Evolutionary conservation across 2,113 vertebrate species (phyloP).

Genomic region (Etheostoma spectabile): DNA sequence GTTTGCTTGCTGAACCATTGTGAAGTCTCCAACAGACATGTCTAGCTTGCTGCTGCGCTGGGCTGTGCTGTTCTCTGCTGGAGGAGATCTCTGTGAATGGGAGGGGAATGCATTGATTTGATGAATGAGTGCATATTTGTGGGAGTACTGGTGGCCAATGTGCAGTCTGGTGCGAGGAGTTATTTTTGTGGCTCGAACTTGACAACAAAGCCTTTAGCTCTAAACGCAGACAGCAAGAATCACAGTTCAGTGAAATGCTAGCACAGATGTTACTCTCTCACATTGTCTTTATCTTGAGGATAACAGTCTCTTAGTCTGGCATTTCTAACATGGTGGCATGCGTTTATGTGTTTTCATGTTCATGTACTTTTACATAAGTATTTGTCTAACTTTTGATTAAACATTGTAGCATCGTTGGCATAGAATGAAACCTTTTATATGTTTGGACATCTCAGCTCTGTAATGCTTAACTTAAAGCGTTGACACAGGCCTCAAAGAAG

Average conservation of each 20-base stretch:
- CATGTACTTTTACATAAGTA: no score
- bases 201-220: constrained; percentile 79
- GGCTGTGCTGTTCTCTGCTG: constrained; percentile 77
- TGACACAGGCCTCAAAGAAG: neutral
- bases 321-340: constrained; percentile 12
- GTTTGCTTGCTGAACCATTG: constrained; percentile 84
- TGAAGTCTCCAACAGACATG: constrained; percentile 82
- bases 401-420: constrained; percentile 33
- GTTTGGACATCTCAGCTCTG: neutral
- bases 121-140: constrained; percentile 86
- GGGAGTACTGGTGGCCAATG: constrained; percentile 82
- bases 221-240: constrained; percentile 61
- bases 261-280: constrained; percentile 55
- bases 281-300: constrained; percentile 22
- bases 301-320: constrained; percentile 2
- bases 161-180: constrained; percentile 80
- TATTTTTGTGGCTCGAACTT: constrained; percentile 76
- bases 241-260: constrained; percentile 62
- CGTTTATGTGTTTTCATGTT: neutral
- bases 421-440: constrained; percentile 6
- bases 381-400: neutral
- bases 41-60: constrained; percentile 76
- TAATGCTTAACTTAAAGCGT: neutral
- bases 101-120: constrained; percentile 84
- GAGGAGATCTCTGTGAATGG: constrained; percentile 83